These are phyloP conservation scores for Drosophila monieri DNA, from an alignment of 2,888 invertebrate species.

Conservation along the genomic window DNA sequence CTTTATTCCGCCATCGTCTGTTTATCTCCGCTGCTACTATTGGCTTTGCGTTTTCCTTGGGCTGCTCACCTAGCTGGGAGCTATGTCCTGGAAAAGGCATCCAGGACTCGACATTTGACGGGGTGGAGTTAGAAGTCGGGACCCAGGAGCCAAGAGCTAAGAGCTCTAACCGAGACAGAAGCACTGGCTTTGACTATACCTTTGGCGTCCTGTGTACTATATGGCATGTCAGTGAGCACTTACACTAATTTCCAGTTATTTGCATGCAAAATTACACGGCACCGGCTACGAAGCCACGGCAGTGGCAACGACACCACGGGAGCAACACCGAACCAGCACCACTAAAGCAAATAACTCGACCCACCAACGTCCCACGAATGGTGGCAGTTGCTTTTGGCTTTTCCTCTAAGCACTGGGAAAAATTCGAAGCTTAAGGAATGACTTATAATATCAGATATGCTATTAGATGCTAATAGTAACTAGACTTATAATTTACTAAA, in stretches of 20 bases:
- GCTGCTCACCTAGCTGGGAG: constrained; percentile 16
- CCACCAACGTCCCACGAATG: constrained; percentile 15
- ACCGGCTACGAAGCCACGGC: constrained; percentile 24
- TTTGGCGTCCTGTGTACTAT: constrained; percentile 15
- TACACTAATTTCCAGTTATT: constrained; percentile 76
- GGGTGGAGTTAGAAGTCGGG: constrained; percentile 1
- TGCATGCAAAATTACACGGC: constrained; percentile 72
- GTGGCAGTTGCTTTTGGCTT: constrained; percentile 4
- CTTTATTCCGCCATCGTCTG: constrained; percentile 62
- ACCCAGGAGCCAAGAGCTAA: constrained; percentile 12
- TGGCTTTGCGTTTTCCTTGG: constrained; percentile 37
- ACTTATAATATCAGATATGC: too few relatives aligned
- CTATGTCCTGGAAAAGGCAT: constrained; percentile 2
- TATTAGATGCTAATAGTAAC: too few relatives aligned
- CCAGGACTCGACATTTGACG: not conserved
- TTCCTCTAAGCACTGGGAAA: not conserved
- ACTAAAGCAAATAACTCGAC: constrained; percentile 29
- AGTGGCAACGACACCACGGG: constrained; percentile 23
- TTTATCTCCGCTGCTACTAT: constrained; percentile 61
- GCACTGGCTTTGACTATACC: constrained; percentile 9
- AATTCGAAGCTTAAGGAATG: not conserved
- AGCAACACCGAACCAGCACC: constrained; percentile 22
- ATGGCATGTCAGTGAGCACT: constrained; percentile 75
- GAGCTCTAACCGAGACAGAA: constrained; percentile 10
- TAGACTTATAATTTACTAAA: too few relatives aligned